phyloP scores from a whole-genome alignment of 2,888 invertebrate genomes.

The Eurytoma adleriae region DNA sequence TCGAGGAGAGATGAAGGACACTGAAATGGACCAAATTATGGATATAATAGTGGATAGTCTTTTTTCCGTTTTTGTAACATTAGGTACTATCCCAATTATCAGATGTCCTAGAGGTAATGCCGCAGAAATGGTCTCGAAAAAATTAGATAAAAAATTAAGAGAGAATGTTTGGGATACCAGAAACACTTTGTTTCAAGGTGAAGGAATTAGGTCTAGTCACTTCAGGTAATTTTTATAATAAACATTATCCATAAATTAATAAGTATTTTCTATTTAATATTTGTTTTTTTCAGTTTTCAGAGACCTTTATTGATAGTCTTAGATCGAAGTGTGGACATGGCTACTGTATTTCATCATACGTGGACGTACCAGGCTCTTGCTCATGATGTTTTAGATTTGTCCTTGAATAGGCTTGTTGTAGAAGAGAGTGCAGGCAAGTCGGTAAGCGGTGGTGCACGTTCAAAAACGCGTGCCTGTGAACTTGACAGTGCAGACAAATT shows the following conservation, averaged over 20 bases:
- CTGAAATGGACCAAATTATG: constrained; percentile 96
- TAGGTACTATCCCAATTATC: constrained; percentile 84
- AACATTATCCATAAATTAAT: constrained; percentile 6
- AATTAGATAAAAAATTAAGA: constrained; percentile 96
- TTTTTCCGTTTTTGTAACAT: constrained; percentile 98
- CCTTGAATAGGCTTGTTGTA: constrained; percentile 89
- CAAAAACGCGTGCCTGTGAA: constrained; percentile 93
- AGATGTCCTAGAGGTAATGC: constrained; percentile 96
- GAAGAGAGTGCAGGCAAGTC: constrained; percentile 80
- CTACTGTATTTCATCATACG: constrained; percentile 98
- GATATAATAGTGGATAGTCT: constrained; percentile 96
- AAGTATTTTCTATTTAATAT: background rate
- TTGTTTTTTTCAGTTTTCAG: constrained; percentile 86
- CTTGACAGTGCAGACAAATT: constrained; percentile 92
- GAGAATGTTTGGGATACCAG: constrained; percentile 98
- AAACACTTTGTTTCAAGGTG: constrained; percentile 95
- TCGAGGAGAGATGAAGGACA: constrained; percentile 94
- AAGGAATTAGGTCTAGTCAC: constrained; percentile 85
- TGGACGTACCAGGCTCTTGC: constrained; percentile 99
- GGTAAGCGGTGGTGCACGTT: constrained; percentile 81
- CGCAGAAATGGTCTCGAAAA: constrained; percentile 98
- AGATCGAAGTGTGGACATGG: constrained; percentile 97
- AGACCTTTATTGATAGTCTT: constrained; percentile 94
- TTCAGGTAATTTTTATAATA: constrained; percentile 72
- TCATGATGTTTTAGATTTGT: constrained; percentile 95